Base-by-base conservation (phyloP, 2,113 vertebrate species). In the Spilogale gracilis region DNA sequence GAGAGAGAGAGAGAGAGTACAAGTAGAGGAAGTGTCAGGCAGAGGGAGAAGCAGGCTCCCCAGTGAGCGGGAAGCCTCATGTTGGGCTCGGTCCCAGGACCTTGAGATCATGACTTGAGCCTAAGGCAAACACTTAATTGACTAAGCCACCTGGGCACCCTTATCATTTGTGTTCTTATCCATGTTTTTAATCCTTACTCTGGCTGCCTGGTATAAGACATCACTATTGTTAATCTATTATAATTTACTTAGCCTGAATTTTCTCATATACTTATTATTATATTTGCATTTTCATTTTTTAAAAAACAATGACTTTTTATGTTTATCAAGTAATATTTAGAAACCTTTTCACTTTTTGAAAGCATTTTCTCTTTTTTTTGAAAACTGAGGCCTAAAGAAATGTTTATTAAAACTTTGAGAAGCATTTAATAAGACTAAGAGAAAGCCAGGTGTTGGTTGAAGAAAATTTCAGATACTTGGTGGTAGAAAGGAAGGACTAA, bases 391-490 rank as follows among this genome's bases (percentile, higher is more conserved):
- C 30, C 5, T 58, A 76, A 67, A 54, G 73, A 84, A 48, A 43
- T 69, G 81, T 82, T 86, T 78, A 91, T 11, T 60, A 95, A 89
- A 38, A 9, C 14, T 81, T 61, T 92, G n/a, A 89, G 30, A 50
- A 90, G 10, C 5, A 81, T n/a, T 52, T 80, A 84, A 30, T 94
- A 61, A 83, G 23, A 50, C 6, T 54, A 27, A 54, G 8, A 76
- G 6, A 93, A 38, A 17, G 3, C 3, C 10, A 60, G 52, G 4
- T 65, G 20, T 91, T 80, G 6, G 20, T 43, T 94, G 32, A 65
- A 81, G 45, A 95, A 94, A 87, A 43, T 79, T 83, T 83, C 71
- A 94, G 16, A 8, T 82, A 76, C 91, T 81, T 81, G 6, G 5
- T 65, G 45, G 2, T 73, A 69, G 16, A 74, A 91, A 94, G 11